Conservation (phyloP, 1,140 invertebrate genomes). For the Agraylea sexmaculata region DNA sequence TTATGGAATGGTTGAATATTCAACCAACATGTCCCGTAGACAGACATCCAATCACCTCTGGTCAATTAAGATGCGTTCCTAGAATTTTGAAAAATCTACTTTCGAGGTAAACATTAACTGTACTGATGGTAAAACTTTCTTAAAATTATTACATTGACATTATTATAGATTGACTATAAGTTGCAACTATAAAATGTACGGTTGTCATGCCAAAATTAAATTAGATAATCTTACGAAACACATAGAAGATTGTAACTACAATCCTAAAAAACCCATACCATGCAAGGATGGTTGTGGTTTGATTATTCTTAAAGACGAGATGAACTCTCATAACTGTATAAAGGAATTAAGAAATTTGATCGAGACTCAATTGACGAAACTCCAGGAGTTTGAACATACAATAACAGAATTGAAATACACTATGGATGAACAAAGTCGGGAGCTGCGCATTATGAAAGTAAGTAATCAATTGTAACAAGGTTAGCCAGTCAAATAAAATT, state of each 20-base stretch:
- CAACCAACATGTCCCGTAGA: slow-evolving; percentile 91
- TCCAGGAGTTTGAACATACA: slow-evolving; percentile 75
- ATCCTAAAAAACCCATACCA: slow-evolving; percentile 84
- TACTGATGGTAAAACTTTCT: too few species aligned
- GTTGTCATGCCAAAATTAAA: slow-evolving; percentile 75
- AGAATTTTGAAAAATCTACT: slow-evolving; percentile 85
- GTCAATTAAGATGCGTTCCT: slow-evolving; percentile 80
- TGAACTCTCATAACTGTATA: slow-evolving; percentile 90
- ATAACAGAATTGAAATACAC: slow-evolving; percentile 75
- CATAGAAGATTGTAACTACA: slow-evolving; percentile 76
- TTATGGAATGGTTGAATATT: slow-evolving; percentile 85
- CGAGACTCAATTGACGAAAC: slow-evolving; percentile 72
- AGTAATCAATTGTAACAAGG: too few species aligned
- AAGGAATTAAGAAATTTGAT: slow-evolving; percentile 75
- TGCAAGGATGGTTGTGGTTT: slow-evolving; percentile 89
- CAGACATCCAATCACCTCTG: slow-evolving; percentile 72
- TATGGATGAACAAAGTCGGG: slow-evolving; percentile 79
- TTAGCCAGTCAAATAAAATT: too few species aligned
- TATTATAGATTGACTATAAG: slow-evolving; percentile 76
- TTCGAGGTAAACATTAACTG: slow-evolving; percentile 57
- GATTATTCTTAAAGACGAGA: slow-evolving; percentile 88
- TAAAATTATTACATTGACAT: too few species aligned
- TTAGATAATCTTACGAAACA: slow-evolving; percentile 72
- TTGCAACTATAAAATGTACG: slow-evolving; percentile 83
- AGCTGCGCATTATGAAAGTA: slow-evolving; percentile 75